Evolutionary conservation across 2,797 vertebrate species (phyloP), one percentile per base, ranked within the genome.

Genomic region (Valencia hispanica): DNA sequence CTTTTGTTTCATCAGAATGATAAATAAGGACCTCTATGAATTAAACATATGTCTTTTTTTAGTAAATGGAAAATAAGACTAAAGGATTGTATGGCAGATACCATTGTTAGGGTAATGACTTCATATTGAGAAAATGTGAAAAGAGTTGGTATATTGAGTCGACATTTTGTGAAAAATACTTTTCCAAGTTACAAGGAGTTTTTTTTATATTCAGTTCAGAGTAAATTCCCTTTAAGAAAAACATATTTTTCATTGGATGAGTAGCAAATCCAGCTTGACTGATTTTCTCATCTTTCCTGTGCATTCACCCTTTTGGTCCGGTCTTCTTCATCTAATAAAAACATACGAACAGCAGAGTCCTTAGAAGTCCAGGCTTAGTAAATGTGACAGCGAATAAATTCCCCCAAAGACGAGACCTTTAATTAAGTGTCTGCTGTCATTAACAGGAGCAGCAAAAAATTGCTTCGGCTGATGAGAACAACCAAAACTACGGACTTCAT

Each of bases 361-460:
- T 72, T 84, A 50, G 74, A 81, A 77, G 78, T 83, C 48, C 72
- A 70, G 84, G 55, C 74, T 86, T 72, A 55, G 78, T 70, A 72
- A 81, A 87, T 72, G 53, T 63, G 63, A 78, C 81, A 80, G 84
- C 69, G 71, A 83, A 86, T 81, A 84, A 80, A 84, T 83, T 86
- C 89, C 88, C 91, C 89, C 43, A 25, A 66, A 83, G 89, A 86
- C 72, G 1, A 73, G 78, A 86, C 79, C 79, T 90, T 92, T 91
- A 93, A 93, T 93, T 89, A 93, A 89, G 86, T 77, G 87, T 80
- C 86, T 86, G 78, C 86, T 84, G 86, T 86, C 85, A 81, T 93
- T 87, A 88, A 81, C 30, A 15, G 71, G 48, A 84, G 75, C 68
- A 68, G 74, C 74, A 45, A 71, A 61, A 84, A 75, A 77, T 77